Conservation (phyloP, 2,888 invertebrate genomes). For the Cylindroiulus punctatus region DNA sequence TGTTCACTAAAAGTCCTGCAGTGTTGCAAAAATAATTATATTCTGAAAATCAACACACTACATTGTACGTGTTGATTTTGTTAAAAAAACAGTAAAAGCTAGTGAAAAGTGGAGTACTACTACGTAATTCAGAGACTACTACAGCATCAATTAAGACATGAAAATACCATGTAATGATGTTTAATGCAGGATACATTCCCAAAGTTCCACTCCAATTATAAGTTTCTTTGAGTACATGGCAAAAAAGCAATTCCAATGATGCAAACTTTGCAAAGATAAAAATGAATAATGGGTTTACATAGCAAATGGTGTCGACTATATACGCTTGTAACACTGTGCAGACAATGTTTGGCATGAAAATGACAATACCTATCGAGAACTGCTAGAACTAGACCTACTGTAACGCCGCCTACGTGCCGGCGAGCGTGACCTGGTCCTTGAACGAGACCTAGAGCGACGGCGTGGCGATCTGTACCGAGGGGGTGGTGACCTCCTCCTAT, state of each 20-base stretch:
- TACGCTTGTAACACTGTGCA: not conserved
- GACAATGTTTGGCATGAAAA: not conserved
- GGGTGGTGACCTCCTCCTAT: conserved; percentile 59
- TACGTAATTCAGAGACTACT: too few species aligned
- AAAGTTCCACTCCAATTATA: not conserved
- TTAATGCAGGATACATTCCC: not conserved
- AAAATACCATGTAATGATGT: not conserved
- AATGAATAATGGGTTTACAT: conserved; percentile 2
- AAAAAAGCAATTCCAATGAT: conserved; percentile 24
- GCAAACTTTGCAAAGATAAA: conserved; percentile 7
- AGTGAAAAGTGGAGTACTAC: too few species aligned
- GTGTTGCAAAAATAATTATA: too few species aligned
- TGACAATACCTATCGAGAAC: conserved; percentile 54
- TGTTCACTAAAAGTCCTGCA: too few species aligned
- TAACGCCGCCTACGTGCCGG: conserved; percentile 62
- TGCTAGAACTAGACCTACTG: conserved; percentile 65
- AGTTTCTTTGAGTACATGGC: not conserved
- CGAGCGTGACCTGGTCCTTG: conserved; percentile 62
- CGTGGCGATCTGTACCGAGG: conserved; percentile 60
- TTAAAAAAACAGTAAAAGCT: too few species aligned
- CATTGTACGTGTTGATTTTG: too few species aligned
- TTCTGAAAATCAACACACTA: too few species aligned
- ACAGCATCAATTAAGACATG: too few species aligned
- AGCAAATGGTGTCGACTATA: conserved; percentile 1
- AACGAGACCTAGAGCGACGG: conserved; percentile 62